These are phyloP conservation scores for Didymodactylos carnosus DNA, from an alignment of 2,888 invertebrate genomes.

Conservation along the genomic window DNA sequence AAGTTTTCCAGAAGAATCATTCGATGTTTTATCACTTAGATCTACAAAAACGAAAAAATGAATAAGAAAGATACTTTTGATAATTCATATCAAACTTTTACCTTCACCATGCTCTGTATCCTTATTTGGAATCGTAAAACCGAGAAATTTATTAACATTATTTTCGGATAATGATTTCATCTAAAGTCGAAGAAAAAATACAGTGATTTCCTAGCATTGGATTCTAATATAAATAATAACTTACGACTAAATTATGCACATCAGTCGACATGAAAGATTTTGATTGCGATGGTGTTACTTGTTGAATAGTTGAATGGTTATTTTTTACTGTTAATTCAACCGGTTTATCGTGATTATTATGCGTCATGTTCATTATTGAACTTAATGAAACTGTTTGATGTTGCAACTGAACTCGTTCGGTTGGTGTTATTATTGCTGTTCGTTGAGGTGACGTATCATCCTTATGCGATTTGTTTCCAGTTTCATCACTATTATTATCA, in stretches of 20 bases:
- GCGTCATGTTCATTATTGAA: no score
- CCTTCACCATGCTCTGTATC: no score
- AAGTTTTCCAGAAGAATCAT: not conserved
- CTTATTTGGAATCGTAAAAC: no score
- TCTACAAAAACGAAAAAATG: not conserved
- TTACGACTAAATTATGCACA: not conserved
- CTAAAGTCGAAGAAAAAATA: not conserved
- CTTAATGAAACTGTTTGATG: no score
- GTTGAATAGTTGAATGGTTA: no score
- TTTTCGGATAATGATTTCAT: not conserved
- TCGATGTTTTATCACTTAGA: not conserved
- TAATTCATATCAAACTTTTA: no score
- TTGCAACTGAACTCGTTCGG: no score
- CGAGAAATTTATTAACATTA: no score
- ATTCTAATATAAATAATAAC: not conserved
- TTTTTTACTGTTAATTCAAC: not conserved
- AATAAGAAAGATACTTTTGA: not conserved
- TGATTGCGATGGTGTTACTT: not conserved
- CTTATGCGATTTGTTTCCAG: no score
- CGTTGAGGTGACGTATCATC: no score
- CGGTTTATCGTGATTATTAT: not conserved
- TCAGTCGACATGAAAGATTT: not conserved
- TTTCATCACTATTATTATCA: not conserved
- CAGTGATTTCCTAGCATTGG: not conserved
- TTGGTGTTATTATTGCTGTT: no score